A percentile compares a stretch with the other conserved stretches of the same genome.
Evolutionary conservation across 1,140 invertebrate genomes (phyloP).

Genomic region (Drosophila ambigua): DNA sequence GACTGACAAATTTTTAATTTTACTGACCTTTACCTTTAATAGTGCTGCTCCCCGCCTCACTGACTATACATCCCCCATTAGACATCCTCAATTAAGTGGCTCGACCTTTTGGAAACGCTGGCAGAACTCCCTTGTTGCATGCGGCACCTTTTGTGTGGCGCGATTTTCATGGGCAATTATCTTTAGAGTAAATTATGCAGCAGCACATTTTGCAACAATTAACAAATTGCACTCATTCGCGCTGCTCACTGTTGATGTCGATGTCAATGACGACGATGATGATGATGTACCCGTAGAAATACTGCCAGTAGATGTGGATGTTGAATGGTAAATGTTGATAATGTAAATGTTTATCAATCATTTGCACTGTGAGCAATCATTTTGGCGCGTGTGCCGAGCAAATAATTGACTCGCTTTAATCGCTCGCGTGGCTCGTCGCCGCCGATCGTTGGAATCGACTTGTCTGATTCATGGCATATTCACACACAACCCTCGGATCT

Average conservation of each 20-base stretch:
- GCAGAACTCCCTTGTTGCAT: slow-evolving; percentile 51
- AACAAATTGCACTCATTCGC: slow-evolving; percentile 69
- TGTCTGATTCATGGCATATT: slow-evolving; percentile 67
- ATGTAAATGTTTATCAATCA: slow-evolving; percentile 75
- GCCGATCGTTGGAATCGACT: slow-evolving; percentile 5
- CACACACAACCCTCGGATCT: slow-evolving; percentile 6
- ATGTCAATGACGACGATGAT: slow-evolving; percentile 40
- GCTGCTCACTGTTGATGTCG: slow-evolving; percentile 27
- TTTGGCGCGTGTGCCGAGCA: slow-evolving; percentile 69
- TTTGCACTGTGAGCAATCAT: slow-evolving; percentile 73
- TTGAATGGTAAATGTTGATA: slow-evolving; percentile 46
- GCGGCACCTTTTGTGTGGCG: slow-evolving; percentile 62
- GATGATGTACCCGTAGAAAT: slow-evolving; percentile 23
- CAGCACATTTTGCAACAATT: slow-evolving; percentile 72
- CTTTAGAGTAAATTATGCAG: slow-evolving; percentile 66
- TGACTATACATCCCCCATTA: slow-evolving; percentile 55
- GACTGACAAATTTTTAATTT: slow-evolving; percentile 20
- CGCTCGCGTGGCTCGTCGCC: slow-evolving; percentile 28
- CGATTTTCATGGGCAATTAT: slow-evolving; percentile 73
- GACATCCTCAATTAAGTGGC: slow-evolving; percentile 73
- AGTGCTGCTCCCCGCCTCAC: slow-evolving; percentile 21
- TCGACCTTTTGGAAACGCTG: slow-evolving; percentile 69
- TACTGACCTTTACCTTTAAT: slow-evolving; percentile 32
- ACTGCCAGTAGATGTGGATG: too few species aligned
- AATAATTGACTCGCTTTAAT: slow-evolving; percentile 66